A percentile compares a stretch with the other conserved stretches of the same genome.
phyloP scores from a whole-genome alignment of 2,113 vertebrate genomes.

The Hyla sarda region DNA sequence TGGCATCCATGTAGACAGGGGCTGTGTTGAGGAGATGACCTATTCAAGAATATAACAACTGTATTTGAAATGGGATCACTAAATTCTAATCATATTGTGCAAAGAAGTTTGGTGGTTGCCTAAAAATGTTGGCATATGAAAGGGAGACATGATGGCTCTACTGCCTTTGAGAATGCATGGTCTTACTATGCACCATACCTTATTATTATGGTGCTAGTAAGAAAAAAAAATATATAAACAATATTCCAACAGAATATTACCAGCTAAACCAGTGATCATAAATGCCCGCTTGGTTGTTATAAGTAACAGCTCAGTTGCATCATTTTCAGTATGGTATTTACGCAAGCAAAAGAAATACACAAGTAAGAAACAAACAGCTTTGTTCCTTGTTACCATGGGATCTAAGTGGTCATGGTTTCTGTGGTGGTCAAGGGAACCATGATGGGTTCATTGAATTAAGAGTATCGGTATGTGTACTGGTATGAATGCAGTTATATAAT shows the following conservation, averaged over 20 bases:
- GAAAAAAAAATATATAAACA: no score
- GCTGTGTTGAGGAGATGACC: no score
- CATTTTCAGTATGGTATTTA: neutral
- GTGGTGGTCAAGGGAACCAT: neutral
- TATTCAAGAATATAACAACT: no score
- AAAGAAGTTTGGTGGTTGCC: no score
- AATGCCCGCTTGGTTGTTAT: neutral
- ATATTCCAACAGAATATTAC: no score
- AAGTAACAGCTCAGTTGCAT: neutral
- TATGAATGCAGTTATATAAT: neutral
- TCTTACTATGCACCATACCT: neutral
- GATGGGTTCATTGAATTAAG: neutral
- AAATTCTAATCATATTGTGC: no score
- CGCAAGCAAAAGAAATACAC: neutral
- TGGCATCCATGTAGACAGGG: no score
- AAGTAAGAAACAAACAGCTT: neutral
- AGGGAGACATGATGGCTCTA: neutral
- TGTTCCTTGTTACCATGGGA: neutral
- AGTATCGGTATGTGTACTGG: neutral
- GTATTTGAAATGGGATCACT: no score
- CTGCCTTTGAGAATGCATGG: neutral
- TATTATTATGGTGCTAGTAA: neutral
- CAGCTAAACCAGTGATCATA: neutral
- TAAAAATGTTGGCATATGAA: neutral
- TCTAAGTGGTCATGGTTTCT: neutral